phyloP scores from a whole-genome alignment of 2,113 vertebrate genomes.

The Hypanus sabinus region DNA sequence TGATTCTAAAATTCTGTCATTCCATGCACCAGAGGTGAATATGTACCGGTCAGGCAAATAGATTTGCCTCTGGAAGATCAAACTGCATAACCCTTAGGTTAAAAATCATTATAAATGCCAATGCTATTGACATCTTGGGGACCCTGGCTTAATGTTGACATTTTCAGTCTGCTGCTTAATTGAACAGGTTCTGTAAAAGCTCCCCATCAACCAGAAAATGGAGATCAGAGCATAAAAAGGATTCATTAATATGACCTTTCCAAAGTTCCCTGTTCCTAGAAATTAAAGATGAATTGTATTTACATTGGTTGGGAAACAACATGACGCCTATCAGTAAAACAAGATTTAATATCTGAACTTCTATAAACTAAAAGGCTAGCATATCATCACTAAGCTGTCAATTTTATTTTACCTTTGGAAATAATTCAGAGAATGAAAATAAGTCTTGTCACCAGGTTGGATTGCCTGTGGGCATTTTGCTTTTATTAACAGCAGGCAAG shows the following conservation, averaged over 20 bases:
- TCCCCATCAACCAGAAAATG: neutral
- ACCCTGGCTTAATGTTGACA: neutral
- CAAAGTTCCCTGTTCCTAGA: neutral
- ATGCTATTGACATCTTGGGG: neutral
- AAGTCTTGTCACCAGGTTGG: neutral
- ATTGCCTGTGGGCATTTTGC: neutral
- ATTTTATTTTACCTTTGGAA: neutral
- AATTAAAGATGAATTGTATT: neutral
- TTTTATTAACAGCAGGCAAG: neutral
- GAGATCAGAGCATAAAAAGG: neutral
- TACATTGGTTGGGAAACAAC: neutral
- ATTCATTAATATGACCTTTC: neutral
- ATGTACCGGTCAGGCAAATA: neutral
- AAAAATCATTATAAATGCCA: neutral
- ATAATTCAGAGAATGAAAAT: neutral
- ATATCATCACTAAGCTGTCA: neutral
- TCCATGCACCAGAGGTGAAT: neutral
- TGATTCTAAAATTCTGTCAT: neutral
- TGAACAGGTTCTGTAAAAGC: neutral
- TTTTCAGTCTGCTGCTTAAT: neutral
- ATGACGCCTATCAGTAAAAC: neutral
- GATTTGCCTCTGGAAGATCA: neutral
- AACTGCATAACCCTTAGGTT: too few relatives aligned
- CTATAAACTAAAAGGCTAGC: neutral
- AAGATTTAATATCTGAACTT: neutral